Conservation (phyloP, 2,113 vertebrate genomes). For the Genyomyrus donnyi region DNA sequence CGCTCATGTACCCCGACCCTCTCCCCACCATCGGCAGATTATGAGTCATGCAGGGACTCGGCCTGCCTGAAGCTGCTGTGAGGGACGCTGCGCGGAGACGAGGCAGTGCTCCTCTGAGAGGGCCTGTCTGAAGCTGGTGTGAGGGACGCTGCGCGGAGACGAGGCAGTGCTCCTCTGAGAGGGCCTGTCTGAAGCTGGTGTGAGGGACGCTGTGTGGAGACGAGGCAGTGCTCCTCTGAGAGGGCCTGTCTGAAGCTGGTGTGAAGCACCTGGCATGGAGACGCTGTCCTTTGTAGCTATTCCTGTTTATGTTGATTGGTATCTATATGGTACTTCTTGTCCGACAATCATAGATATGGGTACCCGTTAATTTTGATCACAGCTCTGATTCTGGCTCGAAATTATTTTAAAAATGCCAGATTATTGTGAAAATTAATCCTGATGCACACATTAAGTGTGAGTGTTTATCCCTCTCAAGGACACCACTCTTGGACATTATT, state of each 20-base stretch:
- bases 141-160: too few relatives aligned
- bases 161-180: too few relatives aligned
- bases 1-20: too few relatives aligned
- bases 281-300: not conserved
- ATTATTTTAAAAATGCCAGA: not conserved
- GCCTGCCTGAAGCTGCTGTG: not conserved
- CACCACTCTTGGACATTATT: not conserved
- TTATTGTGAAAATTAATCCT: not conserved
- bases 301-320: not conserved
- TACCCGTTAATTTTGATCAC: not conserved
- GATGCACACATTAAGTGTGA: not conserved
- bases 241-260: not conserved
- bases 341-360: not conserved
- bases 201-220: not conserved
- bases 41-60: too few relatives aligned
- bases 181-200: too few relatives aligned
- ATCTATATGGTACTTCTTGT: not conserved
- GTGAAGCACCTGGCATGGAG: too few relatives aligned
- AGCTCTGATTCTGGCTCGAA: not conserved
- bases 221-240: not conserved
- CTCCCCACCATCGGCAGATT: too few relatives aligned
- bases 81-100: too few relatives aligned
- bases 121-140: too few relatives aligned
- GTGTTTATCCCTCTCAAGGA: not conserved
- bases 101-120: too few relatives aligned